A percentile compares a stretch with the other conserved stretches of the same genome.
These are phyloP conservation scores for Oxytorus armatus DNA, from an alignment of 2,888 invertebrate species.

Conservation along the genomic window DNA sequence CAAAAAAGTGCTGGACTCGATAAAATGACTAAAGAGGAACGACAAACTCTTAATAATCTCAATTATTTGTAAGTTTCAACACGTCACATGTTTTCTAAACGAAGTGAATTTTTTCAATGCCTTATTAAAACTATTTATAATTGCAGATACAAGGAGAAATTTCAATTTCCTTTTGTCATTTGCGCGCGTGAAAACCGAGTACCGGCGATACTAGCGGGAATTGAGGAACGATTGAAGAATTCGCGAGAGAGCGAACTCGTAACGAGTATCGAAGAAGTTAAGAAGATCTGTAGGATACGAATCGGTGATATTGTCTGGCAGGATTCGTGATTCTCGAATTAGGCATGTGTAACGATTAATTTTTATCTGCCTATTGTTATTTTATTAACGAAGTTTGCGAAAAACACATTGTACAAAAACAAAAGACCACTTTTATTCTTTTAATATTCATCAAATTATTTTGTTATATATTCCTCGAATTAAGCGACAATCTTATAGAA, in stretches of 20 bases:
- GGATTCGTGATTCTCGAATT: slow-evolving; percentile 60
- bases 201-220: slow-evolving; percentile 86
- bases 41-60: slow-evolving; percentile 84
- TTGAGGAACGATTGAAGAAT: slow-evolving; percentile 86
- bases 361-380: slow-evolving; percentile 6
- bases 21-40: slow-evolving; percentile 86
- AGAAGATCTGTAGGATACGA: slow-evolving; percentile 88
- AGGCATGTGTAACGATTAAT: neutral
- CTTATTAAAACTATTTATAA: slow-evolving; percentile 1
- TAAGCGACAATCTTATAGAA: slow-evolving; percentile 84
- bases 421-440: slow-evolving; percentile 89
- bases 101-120: neutral
- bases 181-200: slow-evolving; percentile 88
- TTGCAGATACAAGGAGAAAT: slow-evolving; percentile 88
- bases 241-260: slow-evolving; percentile 86
- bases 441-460: slow-evolving; percentile 19
- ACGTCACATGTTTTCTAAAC: too few relatives aligned
- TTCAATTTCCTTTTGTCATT: slow-evolving; percentile 89
- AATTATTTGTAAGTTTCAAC: slow-evolving; percentile 82
- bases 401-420: slow-evolving; percentile 88
- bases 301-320: slow-evolving; percentile 85
- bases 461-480: neutral
- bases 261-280: slow-evolving; percentile 88
- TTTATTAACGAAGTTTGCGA: slow-evolving; percentile 34
- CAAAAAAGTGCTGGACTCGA: slow-evolving; percentile 87